Percentiles rank a stretch among this genome's conserved stretches.
These are phyloP conservation scores for Misgurnus anguillicaudatus DNA, from an alignment of 2,113 vertebrate species.

Conservation along the genomic window DNA sequence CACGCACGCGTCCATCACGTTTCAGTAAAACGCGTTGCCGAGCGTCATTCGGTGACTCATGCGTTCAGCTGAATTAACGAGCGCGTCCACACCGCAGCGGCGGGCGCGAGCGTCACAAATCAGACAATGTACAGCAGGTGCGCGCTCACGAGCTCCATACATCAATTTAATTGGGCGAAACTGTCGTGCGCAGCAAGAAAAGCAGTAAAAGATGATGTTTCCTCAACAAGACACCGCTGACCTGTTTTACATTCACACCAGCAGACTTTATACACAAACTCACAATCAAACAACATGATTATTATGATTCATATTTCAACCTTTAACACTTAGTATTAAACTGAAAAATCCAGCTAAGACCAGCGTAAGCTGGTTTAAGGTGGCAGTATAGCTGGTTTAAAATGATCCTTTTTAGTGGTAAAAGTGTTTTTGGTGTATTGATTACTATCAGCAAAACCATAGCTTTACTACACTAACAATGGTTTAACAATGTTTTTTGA, in stretches of 20 bases:
- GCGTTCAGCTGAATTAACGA: neutral
- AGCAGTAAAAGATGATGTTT: conserved; percentile 24
- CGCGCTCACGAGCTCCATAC: conserved; percentile 28
- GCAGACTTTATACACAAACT: no score
- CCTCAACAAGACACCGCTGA: neutral
- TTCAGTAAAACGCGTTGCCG: neutral
- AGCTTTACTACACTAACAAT: no score
- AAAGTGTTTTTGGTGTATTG: no score
- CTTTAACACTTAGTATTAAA: no score
- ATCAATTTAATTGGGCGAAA: conserved; percentile 48
- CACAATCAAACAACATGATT: no score
- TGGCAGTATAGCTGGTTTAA: no score
- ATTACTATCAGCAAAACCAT: no score
- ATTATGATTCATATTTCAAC: no score
- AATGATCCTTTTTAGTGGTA: no score
- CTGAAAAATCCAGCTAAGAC: no score
- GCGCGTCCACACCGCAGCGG: neutral
- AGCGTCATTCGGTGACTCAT: conserved; percentile 28
- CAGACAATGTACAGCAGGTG: conserved; percentile 25
- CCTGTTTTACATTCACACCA: neutral
- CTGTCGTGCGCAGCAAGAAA: conserved; percentile 44
- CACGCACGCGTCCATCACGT: neutral
- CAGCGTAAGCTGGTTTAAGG: no score
- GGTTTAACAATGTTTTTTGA: no score
- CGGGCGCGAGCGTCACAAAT: conserved; percentile 9